These are phyloP conservation scores for Strix uralensis DNA, from an alignment of 2,113 vertebrate species.

Conservation along the genomic window DNA sequence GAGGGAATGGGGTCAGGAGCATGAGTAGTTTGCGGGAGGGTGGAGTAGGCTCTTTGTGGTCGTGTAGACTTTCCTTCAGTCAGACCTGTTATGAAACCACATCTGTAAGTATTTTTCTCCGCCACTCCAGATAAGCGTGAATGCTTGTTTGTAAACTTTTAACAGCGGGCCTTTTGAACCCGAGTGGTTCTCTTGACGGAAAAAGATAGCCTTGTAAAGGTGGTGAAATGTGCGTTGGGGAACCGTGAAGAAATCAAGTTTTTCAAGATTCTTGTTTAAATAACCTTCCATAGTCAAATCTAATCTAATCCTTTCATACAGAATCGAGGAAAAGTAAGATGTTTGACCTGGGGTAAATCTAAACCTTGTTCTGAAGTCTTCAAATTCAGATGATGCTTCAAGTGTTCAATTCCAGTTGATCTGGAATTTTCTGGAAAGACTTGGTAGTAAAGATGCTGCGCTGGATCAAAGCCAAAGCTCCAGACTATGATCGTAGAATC, in stretches of 20 bases:
- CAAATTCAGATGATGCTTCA: neutral
- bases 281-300: neutral
- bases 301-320: neutral
- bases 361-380: neutral
- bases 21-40: neutral
- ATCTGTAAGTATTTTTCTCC: neutral
- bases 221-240: neutral
- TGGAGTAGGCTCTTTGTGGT: neutral
- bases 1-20: neutral
- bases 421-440: neutral
- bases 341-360: neutral
- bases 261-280: neutral
- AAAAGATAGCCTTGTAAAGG: neutral
- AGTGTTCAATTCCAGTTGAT: neutral
- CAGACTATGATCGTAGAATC: neutral
- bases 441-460: neutral
- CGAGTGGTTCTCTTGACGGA: fast-evolving
- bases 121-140: fast-evolving
- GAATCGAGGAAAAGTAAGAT: neutral
- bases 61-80: neutral
- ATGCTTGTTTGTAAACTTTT: neutral
- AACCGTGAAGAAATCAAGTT: neutral
- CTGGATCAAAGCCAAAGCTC: neutral
- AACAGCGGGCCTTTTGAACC: neutral
- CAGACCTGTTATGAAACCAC: neutral